Conservation (phyloP, 1,140 invertebrate species). For the Euura saliciscinereae region DNA sequence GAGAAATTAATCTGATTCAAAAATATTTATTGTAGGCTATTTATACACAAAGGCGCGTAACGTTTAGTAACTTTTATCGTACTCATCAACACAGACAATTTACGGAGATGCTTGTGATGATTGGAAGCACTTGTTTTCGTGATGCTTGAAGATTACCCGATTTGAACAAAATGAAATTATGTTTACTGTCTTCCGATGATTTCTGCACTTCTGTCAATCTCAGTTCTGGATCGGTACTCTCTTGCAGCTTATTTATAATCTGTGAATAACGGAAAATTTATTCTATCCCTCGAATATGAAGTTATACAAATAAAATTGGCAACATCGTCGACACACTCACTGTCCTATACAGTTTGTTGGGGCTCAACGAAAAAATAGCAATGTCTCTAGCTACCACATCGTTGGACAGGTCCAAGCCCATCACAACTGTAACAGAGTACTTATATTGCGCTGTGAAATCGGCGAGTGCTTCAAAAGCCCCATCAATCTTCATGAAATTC, state of each 20-base stretch:
- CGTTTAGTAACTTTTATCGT: too few relatives aligned
- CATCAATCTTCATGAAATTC: conserved; percentile 58
- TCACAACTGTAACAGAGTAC: conserved; percentile 52
- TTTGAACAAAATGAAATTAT: conserved; percentile 50
- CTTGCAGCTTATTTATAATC: background rate
- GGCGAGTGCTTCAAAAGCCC: conserved; percentile 51
- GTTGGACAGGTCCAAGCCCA: conserved; percentile 60
- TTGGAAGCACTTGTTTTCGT: conserved; percentile 68
- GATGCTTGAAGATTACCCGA: conserved; percentile 64
- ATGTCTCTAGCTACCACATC: conserved; percentile 59
- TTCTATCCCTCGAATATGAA: background rate
- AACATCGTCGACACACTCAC: conserved; percentile 35
- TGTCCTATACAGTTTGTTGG: conserved; percentile 44
- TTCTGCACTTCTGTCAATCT: conserved; percentile 41
- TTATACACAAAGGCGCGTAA: too few relatives aligned
- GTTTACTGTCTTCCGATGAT: conserved; percentile 30
- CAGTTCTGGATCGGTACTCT: conserved; percentile 34
- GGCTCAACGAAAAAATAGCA: conserved; percentile 54
- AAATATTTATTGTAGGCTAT: too few relatives aligned
- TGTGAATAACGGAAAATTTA: background rate
- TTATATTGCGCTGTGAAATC: conserved; percentile 55
- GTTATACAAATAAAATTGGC: background rate
- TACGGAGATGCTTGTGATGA: conserved; percentile 56
- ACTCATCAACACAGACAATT: background rate
- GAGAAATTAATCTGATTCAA: too few relatives aligned